Percentiles rank a stretch among this genome's conserved stretches.
These are phyloP conservation scores for Onthophagus sagittarius DNA, from an alignment of 2,888 invertebrate genomes.

Conservation along the genomic window DNA sequence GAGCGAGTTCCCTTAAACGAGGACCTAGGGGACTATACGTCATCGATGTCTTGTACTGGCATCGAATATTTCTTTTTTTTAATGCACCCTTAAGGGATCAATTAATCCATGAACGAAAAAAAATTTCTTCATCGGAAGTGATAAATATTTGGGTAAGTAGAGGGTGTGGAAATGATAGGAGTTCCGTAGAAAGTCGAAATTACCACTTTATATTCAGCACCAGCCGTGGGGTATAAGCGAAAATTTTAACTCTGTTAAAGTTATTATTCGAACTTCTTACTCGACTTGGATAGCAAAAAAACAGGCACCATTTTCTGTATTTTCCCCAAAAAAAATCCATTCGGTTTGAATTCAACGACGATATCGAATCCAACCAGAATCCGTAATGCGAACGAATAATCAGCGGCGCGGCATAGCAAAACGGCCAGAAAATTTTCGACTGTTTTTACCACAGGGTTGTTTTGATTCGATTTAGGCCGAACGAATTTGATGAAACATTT, in stretches of 20 bases:
- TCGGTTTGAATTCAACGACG: not conserved
- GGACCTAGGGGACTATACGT: slow-evolving; percentile 6
- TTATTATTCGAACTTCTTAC: not conserved
- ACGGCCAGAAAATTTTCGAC: not conserved
- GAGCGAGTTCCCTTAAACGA: not conserved
- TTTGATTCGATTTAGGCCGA: not conserved
- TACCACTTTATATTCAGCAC: not conserved
- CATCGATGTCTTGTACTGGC: not conserved
- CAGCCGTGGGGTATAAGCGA: not conserved
- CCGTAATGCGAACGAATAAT: not conserved
- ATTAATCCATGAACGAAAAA: not conserved
- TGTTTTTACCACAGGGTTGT: not conserved
- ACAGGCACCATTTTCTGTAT: not conserved
- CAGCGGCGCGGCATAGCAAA: not conserved
- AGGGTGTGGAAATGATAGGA: not conserved
- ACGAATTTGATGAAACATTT: not conserved
- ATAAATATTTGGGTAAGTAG: not conserved
- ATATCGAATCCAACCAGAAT: not conserved
- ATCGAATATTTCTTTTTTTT: not conserved
- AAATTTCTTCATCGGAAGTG: not conserved
- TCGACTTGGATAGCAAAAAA: not conserved
- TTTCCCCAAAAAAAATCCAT: not conserved
- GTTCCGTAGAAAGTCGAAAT: not conserved
- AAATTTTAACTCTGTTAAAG: not conserved
- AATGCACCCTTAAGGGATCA: not conserved